Evolutionary conservation across 2,113 vertebrate genomes (phyloP), one percentile per base, ranked within the genome.

Genomic region (Hemibagrus wyckioides): DNA sequence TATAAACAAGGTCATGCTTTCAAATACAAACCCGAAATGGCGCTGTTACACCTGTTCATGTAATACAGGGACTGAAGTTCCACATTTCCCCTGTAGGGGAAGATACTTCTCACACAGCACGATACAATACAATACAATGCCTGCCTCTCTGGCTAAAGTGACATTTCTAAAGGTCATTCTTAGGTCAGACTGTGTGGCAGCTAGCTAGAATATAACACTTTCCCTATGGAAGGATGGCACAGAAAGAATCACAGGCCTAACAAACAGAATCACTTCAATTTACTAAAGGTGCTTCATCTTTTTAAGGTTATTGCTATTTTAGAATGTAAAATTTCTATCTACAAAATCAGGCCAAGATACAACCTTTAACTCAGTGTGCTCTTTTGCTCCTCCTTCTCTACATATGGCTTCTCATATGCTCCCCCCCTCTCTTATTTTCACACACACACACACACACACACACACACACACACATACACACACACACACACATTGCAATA

Each of bases 141-240:
- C 75, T 59, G 57, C 59, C 33, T 73, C 19, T n/a, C 0, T 73
- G 82, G 23, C 33, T 54, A 77, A 73, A 86, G 36, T 54, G 79
- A 81, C 36, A 88, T 76, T 83, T 82, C 52, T 76, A 82, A 76
- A 82, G 67, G 89, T 88, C 39, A 73, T 83, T 83, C 50, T 44
- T 39, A 54, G 82, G 86, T 65, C n/a, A 75, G 56, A 71, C 15
- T 33, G 28, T 79, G 48, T 6, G 80, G 41, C 28, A 67, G 73
- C 54, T 63, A 80, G 81, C 36, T 30, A 50, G n/a, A 71, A 57
- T 28, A 23, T 23, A 83, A 67, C 44, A 41, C 59, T 36, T 63
- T 23, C n/a, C 50, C 19, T 83, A 23, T 52, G 19, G 44, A 52
- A 25, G 4, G 17, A 67, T 67, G 33, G 11, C 76, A 23, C 33